Evolutionary conservation across 2,888 invertebrate species (phyloP).

Genomic region (Agapetus fuscipes): DNA sequence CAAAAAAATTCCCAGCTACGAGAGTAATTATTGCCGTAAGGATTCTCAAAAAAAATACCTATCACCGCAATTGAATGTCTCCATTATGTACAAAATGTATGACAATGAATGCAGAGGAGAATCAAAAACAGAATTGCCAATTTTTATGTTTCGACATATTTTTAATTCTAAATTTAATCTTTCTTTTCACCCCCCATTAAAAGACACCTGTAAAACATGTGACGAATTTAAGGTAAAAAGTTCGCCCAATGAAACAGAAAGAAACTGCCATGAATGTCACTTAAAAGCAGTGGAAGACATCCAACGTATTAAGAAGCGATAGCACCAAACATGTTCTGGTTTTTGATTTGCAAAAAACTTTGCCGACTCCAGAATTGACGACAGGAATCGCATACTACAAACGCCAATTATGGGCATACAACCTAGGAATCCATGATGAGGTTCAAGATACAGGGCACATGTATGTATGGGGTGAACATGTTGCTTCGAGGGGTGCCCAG

Average conservation of each 20-base stretch:
- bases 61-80: conserved; percentile 2
- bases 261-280: conserved; percentile 1
- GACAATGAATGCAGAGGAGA: conserved; percentile 1
- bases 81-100: conserved; percentile 2
- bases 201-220: conserved; percentile 3
- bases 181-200: conserved; percentile 3
- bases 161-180: conserved; percentile 2
- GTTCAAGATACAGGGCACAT: not conserved
- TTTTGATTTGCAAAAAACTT: conserved; percentile 3
- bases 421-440: conserved; percentile 1
- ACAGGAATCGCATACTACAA: conserved; percentile 2
- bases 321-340: conserved; percentile 1
- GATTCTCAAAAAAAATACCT: conserved; percentile 3
- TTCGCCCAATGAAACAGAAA: conserved; percentile 1
- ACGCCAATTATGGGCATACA: conserved; percentile 1
- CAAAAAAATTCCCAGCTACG: conserved; percentile 1
- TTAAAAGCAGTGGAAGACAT: conserved; percentile 2
- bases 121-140: conserved; percentile 1
- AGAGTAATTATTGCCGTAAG: conserved; percentile 3
- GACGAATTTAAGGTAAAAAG: conserved; percentile 3
- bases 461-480: not conserved
- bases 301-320: conserved; percentile 1
- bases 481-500: not conserved
- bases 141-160: conserved; percentile 2
- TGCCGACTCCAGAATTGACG: conserved; percentile 3